phyloP scores from a whole-genome alignment of 2,113 vertebrate genomes.

The Larimichthys crocea region DNA sequence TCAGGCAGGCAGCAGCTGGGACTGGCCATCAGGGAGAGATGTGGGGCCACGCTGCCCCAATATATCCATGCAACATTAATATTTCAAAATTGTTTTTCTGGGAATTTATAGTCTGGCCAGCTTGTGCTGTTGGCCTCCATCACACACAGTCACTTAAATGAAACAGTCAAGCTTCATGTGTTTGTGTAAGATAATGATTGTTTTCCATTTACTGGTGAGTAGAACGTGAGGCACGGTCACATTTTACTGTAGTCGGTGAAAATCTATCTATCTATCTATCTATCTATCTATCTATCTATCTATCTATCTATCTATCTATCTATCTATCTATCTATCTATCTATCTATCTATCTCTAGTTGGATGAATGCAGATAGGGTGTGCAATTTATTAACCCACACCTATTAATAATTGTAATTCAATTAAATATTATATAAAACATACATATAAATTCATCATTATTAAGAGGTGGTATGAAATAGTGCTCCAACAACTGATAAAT shows the following conservation, averaged over 20 bases:
- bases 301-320: background rate
- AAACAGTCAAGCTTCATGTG: slow-evolving; percentile 19
- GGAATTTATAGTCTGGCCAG: slow-evolving; percentile 63
- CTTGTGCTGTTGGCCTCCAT: slow-evolving; percentile 47
- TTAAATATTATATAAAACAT: background rate
- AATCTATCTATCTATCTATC: background rate
- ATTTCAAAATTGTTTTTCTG: slow-evolving; percentile 76
- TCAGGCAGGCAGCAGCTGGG: slow-evolving; percentile 71
- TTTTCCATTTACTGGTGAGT: slow-evolving; percentile 4
- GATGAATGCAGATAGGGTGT: background rate
- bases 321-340: background rate
- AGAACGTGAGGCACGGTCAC: background rate
- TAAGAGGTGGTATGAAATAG: background rate
- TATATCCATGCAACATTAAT: slow-evolving; percentile 77
- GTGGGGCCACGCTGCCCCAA: slow-evolving; percentile 63
- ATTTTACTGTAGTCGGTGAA: background rate
- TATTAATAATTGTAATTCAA: background rate
- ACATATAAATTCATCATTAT: too few species aligned
- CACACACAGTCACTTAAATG: slow-evolving; percentile 36
- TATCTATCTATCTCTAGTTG: background rate
- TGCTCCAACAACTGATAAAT: background rate
- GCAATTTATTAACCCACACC: background rate
- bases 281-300: background rate
- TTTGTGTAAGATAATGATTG: slow-evolving; percentile 16
- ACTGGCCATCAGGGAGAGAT: slow-evolving; percentile 70